Evolutionary conservation across 2,888 invertebrate species (phyloP).

Genomic region (Hemicrepidius hirtus): DNA sequence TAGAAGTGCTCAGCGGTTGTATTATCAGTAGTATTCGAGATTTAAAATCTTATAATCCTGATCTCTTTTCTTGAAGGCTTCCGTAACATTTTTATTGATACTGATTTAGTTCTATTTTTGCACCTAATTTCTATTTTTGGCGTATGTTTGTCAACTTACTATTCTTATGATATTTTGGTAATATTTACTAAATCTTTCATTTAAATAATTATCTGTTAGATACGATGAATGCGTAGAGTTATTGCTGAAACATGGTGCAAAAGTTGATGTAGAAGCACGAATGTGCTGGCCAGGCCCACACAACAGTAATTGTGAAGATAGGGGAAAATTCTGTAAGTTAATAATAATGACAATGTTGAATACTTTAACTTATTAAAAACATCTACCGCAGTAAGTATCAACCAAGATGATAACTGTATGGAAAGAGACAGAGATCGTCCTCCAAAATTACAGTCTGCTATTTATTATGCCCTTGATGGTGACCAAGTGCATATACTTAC

Average conservation of each 20-base stretch:
- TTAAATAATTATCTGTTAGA: constrained; percentile 62
- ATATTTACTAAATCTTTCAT: too few relatives aligned
- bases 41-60: too few relatives aligned
- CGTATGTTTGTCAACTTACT: too few relatives aligned
- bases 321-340: constrained; percentile 77
- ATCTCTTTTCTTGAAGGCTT: too few relatives aligned
- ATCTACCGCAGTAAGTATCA: constrained; percentile 61
- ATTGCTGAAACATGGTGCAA: constrained; percentile 80
- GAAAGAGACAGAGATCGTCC: constrained; percentile 69
- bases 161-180: too few relatives aligned
- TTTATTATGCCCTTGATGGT: constrained; percentile 83
- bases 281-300: constrained; percentile 86
- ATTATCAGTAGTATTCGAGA: too few relatives aligned
- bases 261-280: constrained; percentile 81
- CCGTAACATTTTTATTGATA: too few relatives aligned
- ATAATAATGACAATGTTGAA: not conserved
- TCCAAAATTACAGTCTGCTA: constrained; percentile 79
- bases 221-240: constrained; percentile 82
- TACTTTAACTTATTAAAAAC: not conserved
- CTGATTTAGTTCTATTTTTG: too few relatives aligned
- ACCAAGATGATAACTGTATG: constrained; percentile 74
- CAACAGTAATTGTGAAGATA: constrained; percentile 81
- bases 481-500: constrained; percentile 82
- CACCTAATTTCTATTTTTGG: too few relatives aligned
- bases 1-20: too few relatives aligned